phyloP scores from a whole-genome alignment of 92 coral and sea anemone species.

The Zoanthus gigantus region DNA sequence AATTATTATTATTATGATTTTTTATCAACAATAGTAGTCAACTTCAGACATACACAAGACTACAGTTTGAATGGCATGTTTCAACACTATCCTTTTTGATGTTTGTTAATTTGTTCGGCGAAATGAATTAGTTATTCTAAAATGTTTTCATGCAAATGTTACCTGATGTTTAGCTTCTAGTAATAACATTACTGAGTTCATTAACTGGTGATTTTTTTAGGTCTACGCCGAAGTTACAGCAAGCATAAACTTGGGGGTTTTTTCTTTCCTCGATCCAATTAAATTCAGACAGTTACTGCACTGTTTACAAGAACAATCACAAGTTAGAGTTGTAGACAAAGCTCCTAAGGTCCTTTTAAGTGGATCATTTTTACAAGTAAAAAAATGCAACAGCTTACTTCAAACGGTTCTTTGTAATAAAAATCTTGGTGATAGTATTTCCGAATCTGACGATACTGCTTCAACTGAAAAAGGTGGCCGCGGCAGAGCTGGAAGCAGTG shows the following conservation, averaged over 20 bases:
- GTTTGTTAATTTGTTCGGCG: too few relatives aligned
- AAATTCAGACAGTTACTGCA: neutral
- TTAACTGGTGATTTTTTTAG: neutral
- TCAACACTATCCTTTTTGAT: too few relatives aligned
- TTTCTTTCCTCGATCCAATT: neutral
- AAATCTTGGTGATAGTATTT: neutral
- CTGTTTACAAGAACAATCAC: neutral
- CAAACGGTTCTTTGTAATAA: neutral
- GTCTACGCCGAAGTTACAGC: constrained; percentile 24
- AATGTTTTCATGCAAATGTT: too few relatives aligned
- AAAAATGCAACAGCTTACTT: neutral
- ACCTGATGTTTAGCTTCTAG: too few relatives aligned
- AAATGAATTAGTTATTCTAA: too few relatives aligned
- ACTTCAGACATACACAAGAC: too few relatives aligned
- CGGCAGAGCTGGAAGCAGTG: neutral
- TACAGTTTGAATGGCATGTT: too few relatives aligned
- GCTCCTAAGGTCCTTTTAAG: neutral
- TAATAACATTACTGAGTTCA: too few relatives aligned
- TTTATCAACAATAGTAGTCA: too few relatives aligned
- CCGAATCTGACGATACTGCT: neutral
- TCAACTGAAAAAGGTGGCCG: too few relatives aligned
- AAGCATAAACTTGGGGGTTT: neutral
- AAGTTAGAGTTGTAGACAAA: neutral
- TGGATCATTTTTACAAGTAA: constrained; percentile 8
- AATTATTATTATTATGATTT: too few relatives aligned